A percentile compares a stretch with the other conserved stretches of the same genome.
Conservation (phyloP, 2,797 vertebrate genomes). For the Sternotherus odoratus region DNA sequence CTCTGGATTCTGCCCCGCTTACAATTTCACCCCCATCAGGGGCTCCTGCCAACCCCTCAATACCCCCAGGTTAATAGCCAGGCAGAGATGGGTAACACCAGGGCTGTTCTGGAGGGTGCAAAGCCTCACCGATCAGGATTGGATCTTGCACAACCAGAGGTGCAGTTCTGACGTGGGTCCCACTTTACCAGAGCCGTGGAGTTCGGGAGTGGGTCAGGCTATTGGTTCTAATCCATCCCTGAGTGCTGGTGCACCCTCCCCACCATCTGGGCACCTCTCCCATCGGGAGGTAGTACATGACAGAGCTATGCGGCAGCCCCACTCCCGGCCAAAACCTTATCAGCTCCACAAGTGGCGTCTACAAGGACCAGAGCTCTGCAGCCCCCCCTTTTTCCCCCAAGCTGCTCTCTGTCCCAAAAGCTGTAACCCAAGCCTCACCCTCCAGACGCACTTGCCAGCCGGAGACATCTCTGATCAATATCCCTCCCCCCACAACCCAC, state of each 20-base stretch:
- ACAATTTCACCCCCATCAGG: not conserved
- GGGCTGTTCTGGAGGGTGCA: not conserved
- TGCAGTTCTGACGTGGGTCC: not conserved
- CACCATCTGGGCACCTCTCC: not conserved
- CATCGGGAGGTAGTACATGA: not conserved
- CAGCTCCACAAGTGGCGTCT: not conserved
- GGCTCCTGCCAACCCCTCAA: not conserved
- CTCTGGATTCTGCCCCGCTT: not conserved
- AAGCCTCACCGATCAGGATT: not conserved
- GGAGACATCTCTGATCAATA: not conserved
- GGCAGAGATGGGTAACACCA: not conserved
- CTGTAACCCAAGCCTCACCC: not conserved
- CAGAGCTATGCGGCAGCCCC: not conserved
- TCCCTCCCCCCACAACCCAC: not conserved
- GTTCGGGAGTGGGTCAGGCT: not conserved
- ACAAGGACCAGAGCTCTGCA: not conserved
- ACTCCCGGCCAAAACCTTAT: not conserved
- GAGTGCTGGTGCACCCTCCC: not conserved
- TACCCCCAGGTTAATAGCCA: not conserved
- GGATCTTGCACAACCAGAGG: not conserved
- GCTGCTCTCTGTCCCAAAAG: not conserved
- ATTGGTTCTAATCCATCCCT: not conserved
- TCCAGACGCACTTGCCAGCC: not conserved
- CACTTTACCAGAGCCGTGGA: not conserved
- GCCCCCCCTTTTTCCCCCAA: not conserved